These are phyloP conservation scores for Callyntrura guangdongensis DNA, from an alignment of 2,888 invertebrate genomes.

Conservation along the genomic window DNA sequence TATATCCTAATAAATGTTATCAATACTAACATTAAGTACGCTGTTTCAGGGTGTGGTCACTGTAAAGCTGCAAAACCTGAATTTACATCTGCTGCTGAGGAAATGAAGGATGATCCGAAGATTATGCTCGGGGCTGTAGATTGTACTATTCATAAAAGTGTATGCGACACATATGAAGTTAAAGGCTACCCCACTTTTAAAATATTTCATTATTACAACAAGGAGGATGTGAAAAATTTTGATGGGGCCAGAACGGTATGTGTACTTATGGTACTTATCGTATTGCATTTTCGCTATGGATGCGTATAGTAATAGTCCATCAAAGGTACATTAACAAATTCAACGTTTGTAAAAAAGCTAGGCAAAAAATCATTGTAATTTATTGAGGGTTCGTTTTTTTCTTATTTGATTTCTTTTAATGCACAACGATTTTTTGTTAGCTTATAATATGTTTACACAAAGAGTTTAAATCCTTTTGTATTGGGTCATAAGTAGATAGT, in stretches of 20 bases:
- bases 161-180: slow-evolving; percentile 91
- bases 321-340: not conserved
- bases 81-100: slow-evolving; percentile 91
- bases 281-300: slow-evolving; percentile 45
- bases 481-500: not conserved
- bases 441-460: too few species aligned
- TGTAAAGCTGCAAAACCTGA: slow-evolving; percentile 95
- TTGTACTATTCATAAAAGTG: slow-evolving; percentile 89
- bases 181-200: slow-evolving; percentile 95
- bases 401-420: too few species aligned
- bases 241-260: slow-evolving; percentile 91
- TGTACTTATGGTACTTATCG: not conserved
- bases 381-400: too few species aligned
- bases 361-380: too few species aligned
- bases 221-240: slow-evolving; percentile 89
- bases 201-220: slow-evolving; percentile 94
- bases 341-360: too few species aligned
- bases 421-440: too few species aligned
- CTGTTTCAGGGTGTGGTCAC: slow-evolving; percentile 93
- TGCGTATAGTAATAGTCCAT: too few species aligned
- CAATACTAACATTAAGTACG: too few species aligned
- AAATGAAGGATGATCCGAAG: slow-evolving; percentile 91
- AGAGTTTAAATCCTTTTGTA: not conserved
- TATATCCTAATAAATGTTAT: too few species aligned
- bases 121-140: slow-evolving; percentile 94